Conservation (phyloP, 23 tunicate genomes). For the Corella eumyota region DNA sequence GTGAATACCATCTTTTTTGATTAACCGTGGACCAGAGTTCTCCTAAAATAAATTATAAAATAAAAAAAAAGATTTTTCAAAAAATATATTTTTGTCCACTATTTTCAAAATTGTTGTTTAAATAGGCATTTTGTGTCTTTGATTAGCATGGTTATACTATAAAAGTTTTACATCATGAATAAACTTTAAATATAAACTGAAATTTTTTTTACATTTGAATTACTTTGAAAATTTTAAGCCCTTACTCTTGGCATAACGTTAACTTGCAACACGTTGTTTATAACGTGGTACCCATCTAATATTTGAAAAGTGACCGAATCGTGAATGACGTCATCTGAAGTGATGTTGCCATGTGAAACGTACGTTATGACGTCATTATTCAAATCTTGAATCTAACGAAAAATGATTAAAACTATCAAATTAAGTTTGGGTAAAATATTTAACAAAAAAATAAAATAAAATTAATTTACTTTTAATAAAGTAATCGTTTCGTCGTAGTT, state of each 20-base stretch:
- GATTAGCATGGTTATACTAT: too few species aligned
- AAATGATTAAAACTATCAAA: neutral
- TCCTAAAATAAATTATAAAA: too few species aligned
- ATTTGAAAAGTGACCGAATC: conserved; percentile 50
- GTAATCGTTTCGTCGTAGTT: conserved; percentile 15
- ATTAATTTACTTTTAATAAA: conserved; percentile 49
- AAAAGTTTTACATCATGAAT: too few species aligned
- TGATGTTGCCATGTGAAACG: conserved; percentile 17
- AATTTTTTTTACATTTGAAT: too few species aligned
- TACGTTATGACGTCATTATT: conserved; percentile 17
- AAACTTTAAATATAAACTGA: too few species aligned
- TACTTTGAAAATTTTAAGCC: too few species aligned
- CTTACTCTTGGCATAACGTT: conserved; percentile 52
- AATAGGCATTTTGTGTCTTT: too few species aligned
- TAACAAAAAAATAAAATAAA: too few species aligned
- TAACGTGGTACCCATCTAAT: conserved; percentile 59
- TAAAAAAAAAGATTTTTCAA: too few species aligned
- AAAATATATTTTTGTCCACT: too few species aligned
- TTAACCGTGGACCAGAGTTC: conserved; percentile 7
- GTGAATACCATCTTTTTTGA: conserved; percentile 35
- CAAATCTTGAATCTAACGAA: conserved; percentile 41
- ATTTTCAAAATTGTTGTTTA: too few species aligned
- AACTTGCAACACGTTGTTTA: conserved; percentile 49
- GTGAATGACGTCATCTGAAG: conserved; percentile 9
- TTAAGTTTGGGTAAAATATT: too few species aligned